A percentile compares a stretch with the other conserved stretches of the same genome.
Evolutionary conservation across 1,140 invertebrate species (phyloP).

Genomic region (Drosophila pectinifera): DNA sequence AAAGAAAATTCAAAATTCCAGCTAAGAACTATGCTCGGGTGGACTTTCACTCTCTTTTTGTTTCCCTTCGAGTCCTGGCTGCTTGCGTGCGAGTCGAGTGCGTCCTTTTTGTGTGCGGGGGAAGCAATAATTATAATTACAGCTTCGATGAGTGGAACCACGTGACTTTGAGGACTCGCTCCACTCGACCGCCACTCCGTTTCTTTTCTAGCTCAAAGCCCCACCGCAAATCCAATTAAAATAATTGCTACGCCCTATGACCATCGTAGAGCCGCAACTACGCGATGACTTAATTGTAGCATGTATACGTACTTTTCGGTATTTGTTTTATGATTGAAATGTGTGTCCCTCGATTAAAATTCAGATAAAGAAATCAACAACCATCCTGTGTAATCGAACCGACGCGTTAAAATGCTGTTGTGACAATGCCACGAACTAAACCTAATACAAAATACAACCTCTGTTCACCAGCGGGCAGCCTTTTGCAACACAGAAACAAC

Average conservation of each 20-base stretch:
- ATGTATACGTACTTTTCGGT: constrained; percentile 42
- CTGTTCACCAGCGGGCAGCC: constrained; percentile 83
- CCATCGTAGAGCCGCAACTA: constrained; percentile 30
- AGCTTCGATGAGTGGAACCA: constrained; percentile 62
- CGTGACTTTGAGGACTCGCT: constrained; percentile 55
- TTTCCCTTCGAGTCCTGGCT: constrained; percentile 11
- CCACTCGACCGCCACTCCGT: no score
- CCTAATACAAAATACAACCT: constrained; percentile 73
- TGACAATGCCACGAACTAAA: constrained; percentile 61
- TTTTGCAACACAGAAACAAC: constrained; percentile 85
- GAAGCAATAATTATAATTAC: constrained; percentile 72
- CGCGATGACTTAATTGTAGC: constrained; percentile 54
- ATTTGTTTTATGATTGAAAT: constrained; percentile 85
- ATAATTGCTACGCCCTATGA: constrained; percentile 55
- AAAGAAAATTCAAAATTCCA: neutral
- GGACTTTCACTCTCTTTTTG: constrained; percentile 12
- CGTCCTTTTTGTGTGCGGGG: constrained; percentile 19
- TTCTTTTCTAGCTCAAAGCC: constrained; percentile 6
- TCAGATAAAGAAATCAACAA: constrained; percentile 12
- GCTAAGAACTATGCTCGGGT: neutral
- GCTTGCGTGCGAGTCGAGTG: constrained; percentile 65
- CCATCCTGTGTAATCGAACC: constrained; percentile 36
- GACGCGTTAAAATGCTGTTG: constrained; percentile 28
- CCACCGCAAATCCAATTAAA: constrained; percentile 62
- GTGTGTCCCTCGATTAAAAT: constrained; percentile 74